Conservation (phyloP, 2,888 invertebrate species). For the Globia sparganii region DNA sequence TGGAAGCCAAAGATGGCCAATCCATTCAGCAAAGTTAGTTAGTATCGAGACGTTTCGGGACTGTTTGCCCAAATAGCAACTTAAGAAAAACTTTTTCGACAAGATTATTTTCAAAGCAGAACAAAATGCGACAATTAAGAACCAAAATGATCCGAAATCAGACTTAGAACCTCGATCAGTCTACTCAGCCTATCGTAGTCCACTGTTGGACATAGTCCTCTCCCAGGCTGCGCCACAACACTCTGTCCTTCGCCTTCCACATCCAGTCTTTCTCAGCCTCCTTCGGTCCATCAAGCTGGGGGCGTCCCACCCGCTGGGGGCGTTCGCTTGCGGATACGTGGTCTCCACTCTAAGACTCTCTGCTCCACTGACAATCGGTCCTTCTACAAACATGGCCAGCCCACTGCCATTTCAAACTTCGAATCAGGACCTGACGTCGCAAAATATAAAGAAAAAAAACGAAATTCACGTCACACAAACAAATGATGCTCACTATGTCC, state of each 20-base stretch:
- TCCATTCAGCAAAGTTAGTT: not conserved
- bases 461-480: not conserved
- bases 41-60: not conserved
- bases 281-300: not conserved
- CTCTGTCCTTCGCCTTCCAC: not conserved
- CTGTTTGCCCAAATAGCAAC: not conserved
- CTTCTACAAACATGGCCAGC: not conserved
- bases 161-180: not conserved
- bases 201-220: not conserved
- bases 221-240: not conserved
- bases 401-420: too few relatives aligned
- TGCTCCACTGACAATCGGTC: too few relatives aligned
- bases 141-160: not conserved
- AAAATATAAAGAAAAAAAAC: not conserved
- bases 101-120: not conserved
- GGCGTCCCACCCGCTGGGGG: too few relatives aligned
- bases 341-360: too few relatives aligned
- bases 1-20: not conserved
- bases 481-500: constrained; percentile 14
- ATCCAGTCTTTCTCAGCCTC: not conserved
- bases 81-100: not conserved
- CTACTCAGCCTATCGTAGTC: not conserved
- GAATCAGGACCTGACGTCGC: not conserved
- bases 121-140: not conserved
- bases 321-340: too few relatives aligned